A percentile compares a stretch with the other conserved stretches of the same genome.
phyloP scores from a whole-genome alignment of 2,888 invertebrate genomes.

The Hypena proboscidalis region DNA sequence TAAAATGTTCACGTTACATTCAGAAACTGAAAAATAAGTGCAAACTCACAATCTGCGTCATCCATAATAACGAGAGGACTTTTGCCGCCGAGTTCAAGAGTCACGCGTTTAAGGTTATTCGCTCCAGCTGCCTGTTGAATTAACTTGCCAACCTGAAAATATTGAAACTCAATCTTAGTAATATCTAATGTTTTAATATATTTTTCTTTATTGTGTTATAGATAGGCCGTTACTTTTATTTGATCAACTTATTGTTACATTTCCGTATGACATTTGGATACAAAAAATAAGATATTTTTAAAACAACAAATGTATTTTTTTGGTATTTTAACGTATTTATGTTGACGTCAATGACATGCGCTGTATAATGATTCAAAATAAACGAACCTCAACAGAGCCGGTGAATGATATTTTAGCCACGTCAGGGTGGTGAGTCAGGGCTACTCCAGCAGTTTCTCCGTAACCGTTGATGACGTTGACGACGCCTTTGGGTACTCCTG shows the following conservation, averaged over 20 bases:
- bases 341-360: too few relatives aligned
- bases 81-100: constrained; percentile 95
- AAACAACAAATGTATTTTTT: too few relatives aligned
- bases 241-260: too few relatives aligned
- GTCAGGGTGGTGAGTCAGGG: constrained; percentile 88
- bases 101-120: constrained; percentile 92
- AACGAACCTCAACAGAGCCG: constrained; percentile 79
- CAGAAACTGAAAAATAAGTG: too few relatives aligned
- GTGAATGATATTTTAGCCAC: constrained; percentile 95
- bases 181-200: too few relatives aligned
- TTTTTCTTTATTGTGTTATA: too few relatives aligned
- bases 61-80: constrained; percentile 93
- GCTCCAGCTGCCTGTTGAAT: constrained; percentile 89
- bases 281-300: too few relatives aligned
- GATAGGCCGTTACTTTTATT: too few relatives aligned
- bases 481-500: constrained; percentile 95
- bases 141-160: constrained; percentile 78
- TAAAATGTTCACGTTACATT: too few relatives aligned
- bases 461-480: constrained; percentile 95
- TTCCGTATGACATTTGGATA: too few relatives aligned
- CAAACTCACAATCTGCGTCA: constrained; percentile 89
- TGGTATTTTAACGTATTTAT: too few relatives aligned
- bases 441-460: constrained; percentile 90
- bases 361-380: background rate
- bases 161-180: too few relatives aligned